Evolutionary conservation across 1,140 invertebrate species (phyloP), one percentile per base, ranked within the genome.

Genomic region (Drosophila serrata): DNA sequence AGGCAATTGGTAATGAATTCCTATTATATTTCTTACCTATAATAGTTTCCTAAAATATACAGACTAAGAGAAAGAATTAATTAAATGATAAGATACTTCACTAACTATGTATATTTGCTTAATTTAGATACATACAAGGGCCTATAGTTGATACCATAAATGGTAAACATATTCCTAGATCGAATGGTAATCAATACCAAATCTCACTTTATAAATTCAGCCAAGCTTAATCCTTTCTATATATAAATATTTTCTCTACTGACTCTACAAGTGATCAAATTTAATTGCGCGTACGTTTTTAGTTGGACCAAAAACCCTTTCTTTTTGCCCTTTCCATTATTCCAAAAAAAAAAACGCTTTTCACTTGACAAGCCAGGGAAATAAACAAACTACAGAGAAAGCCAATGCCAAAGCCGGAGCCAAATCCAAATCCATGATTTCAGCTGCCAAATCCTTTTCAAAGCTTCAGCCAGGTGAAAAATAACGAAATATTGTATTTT

Each of bases 391-490:
- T 74, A 74, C 57, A 46, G 48, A 17, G 56, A 75, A 76, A 76
- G 72, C 69, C 69, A 64, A 75, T 45, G 59, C 35, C 42, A 64
- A 75, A 75, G 49, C 48, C 40, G 63, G 55, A 72, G 48, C 75
- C 55, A 79, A 90, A 69, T 59, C 80, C 48, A 90, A 90, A 88
- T 90, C 85, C 85, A 75, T 68, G 69, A 81, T 75, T 85, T 90
- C 69, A 78, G 65, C 86, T 81, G 51, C 62, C 70, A 81, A 90
- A 75, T 81, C 85, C 81, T 81, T 85, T 85, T 81, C 78, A 85
- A 90, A 90, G 81, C 85, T 81, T 53, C 78, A 90, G 51, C 59
- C 85, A 85, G 85, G 81, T 79, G 78, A 81, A 90, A 85, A 88
- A 88, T 80, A 88, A 88, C 72, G 53, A 82, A 82, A 79, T 57